Evolutionary conservation across 2,113 vertebrate genomes (phyloP).

Genomic region (Reinhardtius hippoglossoides): DNA sequence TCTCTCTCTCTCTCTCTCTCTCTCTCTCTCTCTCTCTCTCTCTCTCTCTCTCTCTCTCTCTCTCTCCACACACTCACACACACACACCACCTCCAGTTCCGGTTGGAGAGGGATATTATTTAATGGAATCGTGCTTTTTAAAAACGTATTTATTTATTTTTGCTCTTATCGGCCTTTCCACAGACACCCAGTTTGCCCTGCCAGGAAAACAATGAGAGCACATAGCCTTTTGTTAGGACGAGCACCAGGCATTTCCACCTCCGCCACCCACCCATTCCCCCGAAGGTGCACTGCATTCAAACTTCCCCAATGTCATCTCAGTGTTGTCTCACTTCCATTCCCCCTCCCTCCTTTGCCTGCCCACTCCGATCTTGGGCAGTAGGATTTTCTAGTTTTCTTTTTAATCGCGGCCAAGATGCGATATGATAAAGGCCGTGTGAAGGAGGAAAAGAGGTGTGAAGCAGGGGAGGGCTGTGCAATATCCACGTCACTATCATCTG

Average conservation of each 20-base stretch:
- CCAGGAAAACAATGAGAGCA: constrained; percentile 67
- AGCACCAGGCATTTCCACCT: constrained; percentile 46
- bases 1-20: constrained; percentile 15
- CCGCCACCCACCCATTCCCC: constrained; percentile 33
- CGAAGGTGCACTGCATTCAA: constrained; percentile 30
- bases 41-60: not conserved
- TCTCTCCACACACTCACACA: not conserved
- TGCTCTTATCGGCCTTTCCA: constrained; percentile 66
- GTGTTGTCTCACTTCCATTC: constrained; percentile 34
- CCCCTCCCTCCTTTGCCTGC: not conserved
- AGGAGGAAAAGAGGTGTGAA: constrained; percentile 20
- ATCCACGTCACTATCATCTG: constrained; percentile 48
- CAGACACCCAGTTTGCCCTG: constrained; percentile 63
- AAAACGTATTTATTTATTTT: not conserved
- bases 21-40: not conserved
- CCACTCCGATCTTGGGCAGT: not conserved
- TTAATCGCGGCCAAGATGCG: constrained; percentile 61
- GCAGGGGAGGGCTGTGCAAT: not conserved
- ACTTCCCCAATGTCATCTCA: constrained; percentile 56
- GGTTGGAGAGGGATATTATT: constrained; percentile 54
- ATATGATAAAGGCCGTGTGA: not conserved
- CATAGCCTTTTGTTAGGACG: constrained; percentile 70
- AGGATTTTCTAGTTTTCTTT: constrained; percentile 24
- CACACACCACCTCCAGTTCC: constrained; percentile 47
- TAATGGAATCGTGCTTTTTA: constrained; percentile 57